Percentiles rank a stretch among this genome's conserved stretches.
Conservation (phyloP, 2,113 vertebrate species). For the Sciurus niger region DNA sequence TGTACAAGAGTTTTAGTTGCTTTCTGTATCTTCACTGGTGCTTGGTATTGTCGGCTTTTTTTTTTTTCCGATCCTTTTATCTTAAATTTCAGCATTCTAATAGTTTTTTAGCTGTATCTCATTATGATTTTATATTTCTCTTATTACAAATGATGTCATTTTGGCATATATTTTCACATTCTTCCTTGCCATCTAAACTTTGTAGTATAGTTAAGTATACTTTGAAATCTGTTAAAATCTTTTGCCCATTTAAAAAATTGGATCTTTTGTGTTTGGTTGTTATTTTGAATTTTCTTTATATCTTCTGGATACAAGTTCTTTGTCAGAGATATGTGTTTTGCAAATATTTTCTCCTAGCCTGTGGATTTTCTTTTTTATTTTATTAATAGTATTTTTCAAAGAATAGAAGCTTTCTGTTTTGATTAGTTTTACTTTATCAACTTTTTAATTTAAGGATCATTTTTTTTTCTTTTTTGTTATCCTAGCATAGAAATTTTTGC, state of each 20-base stretch:
- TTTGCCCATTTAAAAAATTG: neutral
- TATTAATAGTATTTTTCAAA: conserved; percentile 49
- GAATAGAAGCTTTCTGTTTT: conserved; percentile 35
- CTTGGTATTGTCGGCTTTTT: neutral
- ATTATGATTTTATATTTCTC: neutral
- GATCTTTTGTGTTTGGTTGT: neutral
- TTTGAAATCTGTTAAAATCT: conserved; percentile 41
- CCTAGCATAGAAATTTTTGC: conserved; percentile 1
- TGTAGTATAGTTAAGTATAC: neutral
- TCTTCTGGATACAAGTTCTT: neutral
- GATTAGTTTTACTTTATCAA: neutral
- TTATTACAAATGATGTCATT: neutral
- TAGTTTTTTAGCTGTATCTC: neutral
- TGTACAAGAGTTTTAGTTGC: neutral
- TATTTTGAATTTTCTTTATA: neutral
- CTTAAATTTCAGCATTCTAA: neutral
- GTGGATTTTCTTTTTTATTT: conserved; percentile 36
- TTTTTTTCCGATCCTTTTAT: neutral
- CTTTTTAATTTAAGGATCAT: conserved; percentile 42
- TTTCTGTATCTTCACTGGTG: neutral
- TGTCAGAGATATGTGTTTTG: conserved; percentile 10
- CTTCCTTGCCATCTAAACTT: neutral
- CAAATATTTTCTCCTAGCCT: conserved; percentile 15
- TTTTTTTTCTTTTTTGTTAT: neutral
- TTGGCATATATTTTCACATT: neutral